Evolutionary conservation across 2,888 invertebrate species (phyloP).

Genomic region (Busseola fusca): DNA sequence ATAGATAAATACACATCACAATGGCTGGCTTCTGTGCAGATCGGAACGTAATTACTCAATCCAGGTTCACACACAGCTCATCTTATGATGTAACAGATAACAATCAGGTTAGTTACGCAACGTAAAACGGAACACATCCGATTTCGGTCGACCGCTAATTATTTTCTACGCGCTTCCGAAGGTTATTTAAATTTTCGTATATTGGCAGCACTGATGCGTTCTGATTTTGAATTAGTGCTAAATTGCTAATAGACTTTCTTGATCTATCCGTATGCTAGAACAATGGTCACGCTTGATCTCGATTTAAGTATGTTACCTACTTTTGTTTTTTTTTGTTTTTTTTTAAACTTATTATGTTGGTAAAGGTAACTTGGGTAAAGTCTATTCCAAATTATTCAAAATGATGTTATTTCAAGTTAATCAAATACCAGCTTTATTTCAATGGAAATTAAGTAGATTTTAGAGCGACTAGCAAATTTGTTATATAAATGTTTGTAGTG

Average conservation of each 20-base stretch:
- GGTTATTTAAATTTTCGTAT: slow-evolving; percentile 35
- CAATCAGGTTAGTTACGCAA: slow-evolving; percentile 53
- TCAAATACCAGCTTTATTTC: too few relatives aligned
- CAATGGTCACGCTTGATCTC: background rate
- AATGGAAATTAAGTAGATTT: too few relatives aligned
- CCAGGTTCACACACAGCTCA: slow-evolving; percentile 61
- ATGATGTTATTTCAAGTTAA: too few relatives aligned
- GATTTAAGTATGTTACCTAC: background rate
- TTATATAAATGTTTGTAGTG: too few relatives aligned
- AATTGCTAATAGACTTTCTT: background rate
- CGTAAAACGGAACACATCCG: slow-evolving; percentile 57
- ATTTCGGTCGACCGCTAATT: slow-evolving; percentile 50
- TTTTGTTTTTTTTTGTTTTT: too few relatives aligned
- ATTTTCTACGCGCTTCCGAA: slow-evolving; percentile 54
- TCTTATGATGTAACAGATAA: slow-evolving; percentile 57
- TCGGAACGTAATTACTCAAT: slow-evolving; percentile 55
- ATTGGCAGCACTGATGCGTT: slow-evolving; percentile 38
- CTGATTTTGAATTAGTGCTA: slow-evolving; percentile 21
- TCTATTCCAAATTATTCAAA: too few relatives aligned
- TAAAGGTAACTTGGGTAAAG: too few relatives aligned
- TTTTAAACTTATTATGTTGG: too few relatives aligned
- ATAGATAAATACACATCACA: slow-evolving; percentile 40
- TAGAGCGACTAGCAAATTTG: too few relatives aligned
- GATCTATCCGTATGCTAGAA: background rate
- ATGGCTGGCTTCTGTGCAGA: slow-evolving; percentile 43